Percentiles rank a stretch among this genome's conserved stretches.
Evolutionary conservation across 1,140 invertebrate genomes (phyloP).

Genomic region (Penaeus japonicus): DNA sequence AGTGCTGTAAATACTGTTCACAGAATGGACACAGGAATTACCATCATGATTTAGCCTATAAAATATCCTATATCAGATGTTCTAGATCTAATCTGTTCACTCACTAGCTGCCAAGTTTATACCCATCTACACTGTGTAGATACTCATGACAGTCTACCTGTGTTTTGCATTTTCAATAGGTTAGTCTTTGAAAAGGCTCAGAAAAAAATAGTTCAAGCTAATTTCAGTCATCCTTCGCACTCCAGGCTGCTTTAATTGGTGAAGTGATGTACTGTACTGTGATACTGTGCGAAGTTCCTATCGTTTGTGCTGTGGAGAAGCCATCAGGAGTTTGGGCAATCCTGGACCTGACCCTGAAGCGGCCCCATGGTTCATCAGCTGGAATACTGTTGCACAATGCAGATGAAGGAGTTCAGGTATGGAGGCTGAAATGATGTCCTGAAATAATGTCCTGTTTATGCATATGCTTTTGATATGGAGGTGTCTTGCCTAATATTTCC

Average conservation of each 20-base stretch:
- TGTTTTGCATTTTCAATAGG: too few relatives aligned
- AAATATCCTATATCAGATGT: too few relatives aligned
- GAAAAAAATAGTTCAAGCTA: too few relatives aligned
- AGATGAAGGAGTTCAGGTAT: slow-evolving; percentile 48
- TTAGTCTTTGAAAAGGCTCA: too few relatives aligned
- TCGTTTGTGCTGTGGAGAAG: slow-evolving; percentile 61
- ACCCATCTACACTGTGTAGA: too few relatives aligned
- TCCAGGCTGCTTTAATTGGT: slow-evolving; percentile 35
- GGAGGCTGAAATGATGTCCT: neutral
- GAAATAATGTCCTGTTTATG: neutral
- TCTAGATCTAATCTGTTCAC: too few relatives aligned
- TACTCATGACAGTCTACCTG: too few relatives aligned
- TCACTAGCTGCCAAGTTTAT: too few relatives aligned
- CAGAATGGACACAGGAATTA: too few relatives aligned
- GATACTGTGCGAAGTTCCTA: slow-evolving; percentile 54
- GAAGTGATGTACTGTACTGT: slow-evolving; percentile 44
- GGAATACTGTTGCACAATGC: slow-evolving; percentile 61
- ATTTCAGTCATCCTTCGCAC: neutral
- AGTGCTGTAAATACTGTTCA: too few relatives aligned
- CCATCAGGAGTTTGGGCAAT: slow-evolving; percentile 61
- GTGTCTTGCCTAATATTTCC: neutral
- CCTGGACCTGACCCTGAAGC: slow-evolving; percentile 62
- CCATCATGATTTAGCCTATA: too few relatives aligned
- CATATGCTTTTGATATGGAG: neutral
- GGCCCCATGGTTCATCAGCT: slow-evolving; percentile 59